These are phyloP conservation scores for Lepilemur ruficaudatus DNA, from an alignment of 2,797 vertebrate genomes.

Conservation along the genomic window DNA sequence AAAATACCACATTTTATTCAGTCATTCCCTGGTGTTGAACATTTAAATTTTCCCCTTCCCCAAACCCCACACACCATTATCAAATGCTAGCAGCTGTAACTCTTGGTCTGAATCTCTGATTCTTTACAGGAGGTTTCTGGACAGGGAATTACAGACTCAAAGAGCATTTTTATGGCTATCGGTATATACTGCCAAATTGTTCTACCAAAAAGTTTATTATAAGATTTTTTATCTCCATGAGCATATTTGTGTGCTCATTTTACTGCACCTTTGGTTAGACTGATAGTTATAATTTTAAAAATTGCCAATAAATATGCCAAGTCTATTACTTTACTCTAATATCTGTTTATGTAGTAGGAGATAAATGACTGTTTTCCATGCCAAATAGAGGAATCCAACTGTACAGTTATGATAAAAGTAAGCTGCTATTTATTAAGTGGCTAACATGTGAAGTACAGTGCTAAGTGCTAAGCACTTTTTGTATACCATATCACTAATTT, in stretches of 20 bases:
- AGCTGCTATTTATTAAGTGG: background rate
- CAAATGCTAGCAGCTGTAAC: background rate
- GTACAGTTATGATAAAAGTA: background rate
- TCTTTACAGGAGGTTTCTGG: constrained; percentile 20
- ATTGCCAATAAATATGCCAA: background rate
- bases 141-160: background rate
- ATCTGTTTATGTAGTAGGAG: background rate
- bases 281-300: constrained; percentile 20
- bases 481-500: background rate
- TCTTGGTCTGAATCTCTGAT: background rate
- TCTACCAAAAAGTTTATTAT: background rate
- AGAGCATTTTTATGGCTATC: background rate
- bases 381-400: background rate
- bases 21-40: background rate
- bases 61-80: background rate
- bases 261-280: background rate
- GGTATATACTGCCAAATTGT: background rate
- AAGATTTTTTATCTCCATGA: background rate
- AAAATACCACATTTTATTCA: background rate
- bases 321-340: background rate
- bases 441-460: background rate
- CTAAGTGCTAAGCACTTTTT: background rate
- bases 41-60: background rate
- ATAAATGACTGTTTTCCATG: constrained; percentile 5
- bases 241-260: background rate